Base-by-base conservation (phyloP, 2,888 invertebrate species). In the Temnothorax unifasciatus region DNA sequence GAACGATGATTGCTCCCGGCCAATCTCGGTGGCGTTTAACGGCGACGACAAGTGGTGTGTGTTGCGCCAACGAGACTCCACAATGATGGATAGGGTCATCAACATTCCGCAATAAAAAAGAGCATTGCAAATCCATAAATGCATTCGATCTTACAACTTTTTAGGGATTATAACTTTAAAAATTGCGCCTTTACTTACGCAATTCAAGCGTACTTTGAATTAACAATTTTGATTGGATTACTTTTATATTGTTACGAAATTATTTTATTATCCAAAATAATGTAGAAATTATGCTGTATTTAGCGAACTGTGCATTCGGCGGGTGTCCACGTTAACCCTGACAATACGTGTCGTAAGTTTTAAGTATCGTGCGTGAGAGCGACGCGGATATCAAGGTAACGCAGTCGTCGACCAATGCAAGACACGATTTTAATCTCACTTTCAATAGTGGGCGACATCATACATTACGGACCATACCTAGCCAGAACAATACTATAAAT, bases 291-390 rank as follows among this genome's bases (percentile, higher is more conserved):
- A 0, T 47, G 21, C 8, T 13, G 54, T 21, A 21, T 41, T 18
- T 13, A 68, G 11, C 2, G 13, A 5, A 82, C 73, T 66, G 64
- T 41, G 81, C 71, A 82, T 71, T 83, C 44, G n/a, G 6, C 69
- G 52, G n/a, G 50, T 75, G 83, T 59, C 57, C 75, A 34, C 71
- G 85, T 18, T 79, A 81, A 84, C 84, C 76, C 82, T 71, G 85
- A 86, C 57, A 63, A 68, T 81, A 81, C 63, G 66, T 85, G 87
- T 89, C 57, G 84, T 74, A 84, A 82, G 77, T 85, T 84, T 84
- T 47, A 88, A 84, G 44, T 59, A 77, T 83, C 76, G 71, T 63
- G 29, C 29, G 63, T 34, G 50, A 75, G 75, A 75, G 82, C 34
- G 44, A 75, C 34, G 73, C 9, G 59, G n/a, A 74, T 66, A 71